phyloP scores from a whole-genome alignment of 2,797 vertebrate species.

The Chromobotia macracanthus region DNA sequence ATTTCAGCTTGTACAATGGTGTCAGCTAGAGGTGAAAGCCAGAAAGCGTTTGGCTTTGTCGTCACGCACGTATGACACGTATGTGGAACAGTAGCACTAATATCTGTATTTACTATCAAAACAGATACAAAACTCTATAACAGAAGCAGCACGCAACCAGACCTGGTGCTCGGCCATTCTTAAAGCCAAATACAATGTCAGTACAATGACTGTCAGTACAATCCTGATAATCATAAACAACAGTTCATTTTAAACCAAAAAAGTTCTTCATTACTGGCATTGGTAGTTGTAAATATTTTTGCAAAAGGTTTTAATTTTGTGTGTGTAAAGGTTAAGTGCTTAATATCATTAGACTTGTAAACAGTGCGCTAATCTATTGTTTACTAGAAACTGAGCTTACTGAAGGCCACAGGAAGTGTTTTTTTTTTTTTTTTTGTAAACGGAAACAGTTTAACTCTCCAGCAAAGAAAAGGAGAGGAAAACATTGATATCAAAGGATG shows the following conservation, averaged over 20 bases:
- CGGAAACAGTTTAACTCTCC: conserved; percentile 5
- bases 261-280: neutral
- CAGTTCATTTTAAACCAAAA: neutral
- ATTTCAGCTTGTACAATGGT: neutral
- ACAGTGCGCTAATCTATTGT: conserved; percentile 23
- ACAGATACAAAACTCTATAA: conserved; percentile 75
- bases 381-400: conserved; percentile 7
- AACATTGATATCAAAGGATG: conserved; percentile 22
- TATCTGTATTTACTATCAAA: conserved; percentile 65
- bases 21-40: neutral
- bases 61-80: conserved; percentile 29
- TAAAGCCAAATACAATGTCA: conserved; percentile 55
- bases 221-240: conserved; percentile 50
- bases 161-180: conserved; percentile 69
- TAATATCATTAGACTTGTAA: conserved; percentile 23
- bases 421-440: conserved; percentile 14
- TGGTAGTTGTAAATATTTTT: neutral
- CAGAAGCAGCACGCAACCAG: conserved; percentile 74
- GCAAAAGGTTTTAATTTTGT: conserved; percentile 9
- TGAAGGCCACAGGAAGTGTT: conserved; percentile 3
- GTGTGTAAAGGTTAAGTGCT: conserved; percentile 22
- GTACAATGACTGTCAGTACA: conserved; percentile 57
- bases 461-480: neutral
- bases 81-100: conserved; percentile 37
- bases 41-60: neutral